Evolutionary conservation across 2,113 vertebrate genomes (phyloP), one percentile per base, ranked within the genome.

Genomic region (Oceanodroma tethys): DNA sequence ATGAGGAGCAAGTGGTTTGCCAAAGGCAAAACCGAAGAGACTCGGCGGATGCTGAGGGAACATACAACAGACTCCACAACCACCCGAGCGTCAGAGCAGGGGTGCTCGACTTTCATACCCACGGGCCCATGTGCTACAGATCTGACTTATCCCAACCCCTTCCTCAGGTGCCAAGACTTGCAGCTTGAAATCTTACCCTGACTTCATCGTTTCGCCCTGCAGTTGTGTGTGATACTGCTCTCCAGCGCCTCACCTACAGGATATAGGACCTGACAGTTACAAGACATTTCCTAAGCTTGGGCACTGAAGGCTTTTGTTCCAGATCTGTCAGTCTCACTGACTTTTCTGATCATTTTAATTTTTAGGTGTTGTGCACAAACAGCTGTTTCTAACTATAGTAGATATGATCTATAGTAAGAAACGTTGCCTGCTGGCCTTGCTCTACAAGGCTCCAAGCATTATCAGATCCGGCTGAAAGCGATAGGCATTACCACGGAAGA

Each of bases 61-160:
- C 8, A 4, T 40, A 21, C 7, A 66, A n/a, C 32, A 85, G 55
- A 50, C 17, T 21, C 82, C n/a, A 8, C 48, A 48, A 9, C 27
- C 25, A 27, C 22, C 1, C 0, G 2, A 59, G 20, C 5, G 4
- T 19, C 66, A 79, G 50, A 29, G 32, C 21, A 26, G 47, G 12
- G 29, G 32, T 18, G 6, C 47, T 67, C 5, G 2, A 1, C 50
- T 81, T 86, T 32, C n/a, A 6, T 8, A 34, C 5, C 34, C 26
- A 3, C 0, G 0, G 63, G 22, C 3, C 3, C 18, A 4, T 1
- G 8, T 73, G 34, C 60, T 56, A 36, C 32, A 42, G 60, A n/a
- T 18, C 18, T 12, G 53, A 47, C 10, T 88, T 75, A 62, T 48
- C 22, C 62, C 82, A 88, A 5, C 7, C 30, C 14, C 36, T 75